Evolutionary conservation across 2,113 vertebrate species (phyloP), one percentile per base, ranked within the genome.

Genomic region (Chaetorhynchus papuensis): DNA sequence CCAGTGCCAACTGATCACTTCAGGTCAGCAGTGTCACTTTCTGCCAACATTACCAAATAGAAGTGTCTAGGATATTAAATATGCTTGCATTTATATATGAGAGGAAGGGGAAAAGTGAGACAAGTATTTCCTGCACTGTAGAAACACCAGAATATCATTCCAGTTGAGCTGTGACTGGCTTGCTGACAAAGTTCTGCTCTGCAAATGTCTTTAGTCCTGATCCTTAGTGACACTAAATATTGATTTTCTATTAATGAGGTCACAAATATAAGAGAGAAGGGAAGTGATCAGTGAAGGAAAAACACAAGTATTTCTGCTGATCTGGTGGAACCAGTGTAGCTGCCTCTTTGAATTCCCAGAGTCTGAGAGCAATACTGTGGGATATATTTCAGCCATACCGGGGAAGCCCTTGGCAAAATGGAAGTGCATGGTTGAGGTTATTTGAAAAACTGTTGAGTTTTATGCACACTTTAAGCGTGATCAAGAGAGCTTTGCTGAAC

Each of bases 31-130:
- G 60, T 7, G 39, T 70, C 53, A 60, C 37, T 65, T 87, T 93
- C 50, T 78, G 83, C 77, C 70, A 90, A 83, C n/a, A 11, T 56
- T 27, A 37, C 35, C 64, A 66, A 26, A 14, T 6, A 35, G 76
- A 93, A 54, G 35, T 44, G 72, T 41, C 64, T 80, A 71, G 70
- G 70, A 89, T 72, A 66, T 66, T 37, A 85, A 89, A 60, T 13
- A 20, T 56, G 45, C 59, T 79, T 90, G 42, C 45, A 50, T 72
- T 89, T 85, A 61, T 47, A 61, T 50, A 2, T 13, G 50, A 69
- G 57, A 82, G 95, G 96, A 96, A 94, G 28, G 76, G 77, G 13
- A 85, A 95, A 92, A 91, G 61, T 24, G 70, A 94, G 60, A 81
- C 50, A 30, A 47, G 64, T 35, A 49, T 65, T 96, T 97, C 66